A percentile compares a stretch with the other conserved stretches of the same genome.
These are phyloP conservation scores for Cerceris rybyensis DNA, from an alignment of 2,888 invertebrate genomes.

Conservation along the genomic window DNA sequence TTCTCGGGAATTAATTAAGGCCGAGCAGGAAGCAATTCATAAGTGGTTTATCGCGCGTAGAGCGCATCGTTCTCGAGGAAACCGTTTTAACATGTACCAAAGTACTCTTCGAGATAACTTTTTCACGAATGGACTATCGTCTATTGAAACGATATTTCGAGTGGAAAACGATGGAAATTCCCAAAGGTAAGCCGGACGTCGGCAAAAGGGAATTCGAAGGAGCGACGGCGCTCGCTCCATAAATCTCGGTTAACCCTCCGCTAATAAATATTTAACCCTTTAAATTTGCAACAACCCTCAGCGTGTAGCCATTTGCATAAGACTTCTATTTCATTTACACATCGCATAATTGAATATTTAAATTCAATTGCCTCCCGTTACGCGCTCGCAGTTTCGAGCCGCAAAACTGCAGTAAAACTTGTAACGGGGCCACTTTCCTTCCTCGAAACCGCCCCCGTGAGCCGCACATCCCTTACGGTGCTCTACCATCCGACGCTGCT, in stretches of 20 bases:
- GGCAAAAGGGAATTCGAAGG: slow-evolving; percentile 47
- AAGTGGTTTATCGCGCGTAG: neutral
- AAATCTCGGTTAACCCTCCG: slow-evolving; percentile 81
- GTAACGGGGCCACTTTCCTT: slow-evolving; percentile 81
- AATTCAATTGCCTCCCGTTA: slow-evolving; percentile 82
- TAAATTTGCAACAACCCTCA: slow-evolving; percentile 82
- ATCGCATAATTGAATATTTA: slow-evolving; percentile 83
- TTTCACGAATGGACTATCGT: slow-evolving; percentile 21
- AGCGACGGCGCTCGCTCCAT: slow-evolving; percentile 60
- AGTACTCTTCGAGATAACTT: neutral
- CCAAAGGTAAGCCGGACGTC: slow-evolving; percentile 50
- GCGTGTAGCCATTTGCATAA: slow-evolving; percentile 83
- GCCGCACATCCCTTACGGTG: slow-evolving; percentile 44
- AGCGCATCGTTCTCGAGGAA: neutral
- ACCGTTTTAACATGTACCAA: neutral
- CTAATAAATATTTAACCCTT: slow-evolving; percentile 82
- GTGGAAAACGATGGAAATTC: slow-evolving; percentile 33
- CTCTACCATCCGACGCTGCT: slow-evolving; percentile 48
- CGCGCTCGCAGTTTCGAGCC: slow-evolving; percentile 81
- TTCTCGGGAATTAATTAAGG: slow-evolving; percentile 10
- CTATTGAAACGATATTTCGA: slow-evolving; percentile 16
- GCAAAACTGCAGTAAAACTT: slow-evolving; percentile 82
- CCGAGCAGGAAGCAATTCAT: slow-evolving; percentile 1
- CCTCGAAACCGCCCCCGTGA: slow-evolving; percentile 63
- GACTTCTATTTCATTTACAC: slow-evolving; percentile 84